Conservation (phyloP, 2,888 invertebrate genomes). For the Hedya salicella region DNA sequence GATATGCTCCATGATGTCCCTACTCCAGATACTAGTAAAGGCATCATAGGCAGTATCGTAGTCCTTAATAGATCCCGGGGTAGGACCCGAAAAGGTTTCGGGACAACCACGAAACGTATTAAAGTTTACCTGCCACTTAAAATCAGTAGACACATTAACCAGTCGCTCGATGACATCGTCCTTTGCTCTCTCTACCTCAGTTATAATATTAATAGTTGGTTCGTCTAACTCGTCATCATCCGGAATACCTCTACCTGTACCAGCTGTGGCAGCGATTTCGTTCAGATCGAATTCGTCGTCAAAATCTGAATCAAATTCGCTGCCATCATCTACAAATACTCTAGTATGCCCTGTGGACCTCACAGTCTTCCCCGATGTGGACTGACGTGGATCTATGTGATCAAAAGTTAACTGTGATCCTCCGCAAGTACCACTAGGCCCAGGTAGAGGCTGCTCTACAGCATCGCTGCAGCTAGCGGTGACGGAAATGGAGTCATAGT, state of each 20-base stretch:
- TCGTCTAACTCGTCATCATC: constrained; percentile 47
- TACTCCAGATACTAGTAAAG: constrained; percentile 3
- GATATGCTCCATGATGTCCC: constrained; percentile 47
- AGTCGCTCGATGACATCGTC: constrained; percentile 43
- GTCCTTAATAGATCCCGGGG: constrained; percentile 45
- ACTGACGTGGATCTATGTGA: no score
- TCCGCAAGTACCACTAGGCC: no score
- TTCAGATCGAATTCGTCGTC: constrained; percentile 19
- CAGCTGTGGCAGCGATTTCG: constrained; percentile 29
- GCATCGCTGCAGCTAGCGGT: no score
- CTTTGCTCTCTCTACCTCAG: constrained; percentile 42
- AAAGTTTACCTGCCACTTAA: constrained; percentile 39
- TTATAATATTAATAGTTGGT: constrained; percentile 27
- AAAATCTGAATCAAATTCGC: background rate
- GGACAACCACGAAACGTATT: constrained; percentile 45
- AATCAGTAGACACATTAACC: constrained; percentile 10
- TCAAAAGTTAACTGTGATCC: no score
- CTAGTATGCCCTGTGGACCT: background rate
- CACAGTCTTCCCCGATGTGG: constrained; percentile 28
- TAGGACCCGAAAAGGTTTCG: constrained; percentile 46
- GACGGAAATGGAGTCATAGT: no score
- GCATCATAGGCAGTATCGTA: constrained; percentile 10
- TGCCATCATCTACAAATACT: background rate
- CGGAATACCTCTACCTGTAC: constrained; percentile 38
- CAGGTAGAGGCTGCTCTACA: no score